These are phyloP conservation scores for Pelecanus crispus DNA, from an alignment of 2,113 vertebrate genomes.

Conservation along the genomic window DNA sequence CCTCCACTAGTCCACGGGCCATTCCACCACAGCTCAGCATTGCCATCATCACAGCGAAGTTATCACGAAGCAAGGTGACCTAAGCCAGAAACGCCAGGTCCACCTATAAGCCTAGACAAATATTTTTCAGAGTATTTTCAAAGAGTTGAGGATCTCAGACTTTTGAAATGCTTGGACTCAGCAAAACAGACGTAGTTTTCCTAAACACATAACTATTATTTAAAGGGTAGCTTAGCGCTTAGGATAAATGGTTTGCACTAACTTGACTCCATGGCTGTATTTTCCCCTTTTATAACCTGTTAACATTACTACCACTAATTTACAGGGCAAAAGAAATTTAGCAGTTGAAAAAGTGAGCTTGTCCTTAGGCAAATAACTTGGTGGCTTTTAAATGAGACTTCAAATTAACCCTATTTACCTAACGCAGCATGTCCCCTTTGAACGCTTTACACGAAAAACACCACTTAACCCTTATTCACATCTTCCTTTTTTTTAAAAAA, in stretches of 20 bases:
- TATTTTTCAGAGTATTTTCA: background rate
- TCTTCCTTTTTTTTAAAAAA: background rate
- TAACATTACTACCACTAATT: conserved; percentile 14
- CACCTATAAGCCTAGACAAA: background rate
- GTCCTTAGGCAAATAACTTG: conserved; percentile 39
- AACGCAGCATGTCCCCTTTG: conserved; percentile 21
- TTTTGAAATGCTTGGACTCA: background rate
- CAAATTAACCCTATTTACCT: conserved; percentile 41
- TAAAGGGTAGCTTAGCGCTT: background rate
- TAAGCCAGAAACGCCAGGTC: background rate
- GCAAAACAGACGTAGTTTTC: background rate
- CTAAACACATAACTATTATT: background rate
- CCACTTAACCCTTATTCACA: background rate
- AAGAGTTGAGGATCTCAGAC: background rate
- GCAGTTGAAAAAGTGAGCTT: conserved; percentile 2
- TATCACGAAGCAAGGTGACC: background rate
- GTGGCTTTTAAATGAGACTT: conserved; percentile 41
- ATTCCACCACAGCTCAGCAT: background rate
- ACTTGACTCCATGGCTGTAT: background rate
- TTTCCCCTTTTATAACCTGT: background rate
- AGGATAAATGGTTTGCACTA: background rate
- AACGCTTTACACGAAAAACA: conserved; percentile 4
- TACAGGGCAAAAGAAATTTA: conserved; percentile 33
- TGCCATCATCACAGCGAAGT: background rate
- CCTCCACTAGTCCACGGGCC: background rate